Conservation (phyloP, 1,140 invertebrate genomes). For the Lepidurus packardi region DNA sequence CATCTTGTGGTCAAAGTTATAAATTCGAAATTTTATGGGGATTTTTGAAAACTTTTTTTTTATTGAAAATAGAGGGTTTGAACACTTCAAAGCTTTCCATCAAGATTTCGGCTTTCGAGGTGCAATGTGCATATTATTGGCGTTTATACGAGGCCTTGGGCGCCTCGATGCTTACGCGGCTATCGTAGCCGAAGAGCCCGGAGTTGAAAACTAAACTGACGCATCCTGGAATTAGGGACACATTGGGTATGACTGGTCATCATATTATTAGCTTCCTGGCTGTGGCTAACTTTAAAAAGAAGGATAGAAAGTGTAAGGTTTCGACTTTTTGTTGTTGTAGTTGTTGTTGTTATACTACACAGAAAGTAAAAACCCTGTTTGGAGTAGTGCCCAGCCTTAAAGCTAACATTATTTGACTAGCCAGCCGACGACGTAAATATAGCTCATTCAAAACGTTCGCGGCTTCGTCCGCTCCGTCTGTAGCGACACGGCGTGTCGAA, state of each 20-base stretch:
- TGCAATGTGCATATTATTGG: no score
- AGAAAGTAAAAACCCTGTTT: slow-evolving; percentile 3
- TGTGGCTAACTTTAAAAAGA: not conserved
- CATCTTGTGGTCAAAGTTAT: no score
- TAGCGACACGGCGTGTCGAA: no score
- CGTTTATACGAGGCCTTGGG: no score
- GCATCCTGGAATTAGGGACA: not conserved
- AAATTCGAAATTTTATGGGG: no score
- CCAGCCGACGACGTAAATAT: not conserved
- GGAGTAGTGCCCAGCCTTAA: slow-evolving; percentile 30
- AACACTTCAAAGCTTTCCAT: no score
- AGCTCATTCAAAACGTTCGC: no score
- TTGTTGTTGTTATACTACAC: not conserved
- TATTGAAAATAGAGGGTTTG: no score
- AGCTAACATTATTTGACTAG: slow-evolving; percentile 29
- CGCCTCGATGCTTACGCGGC: not conserved
- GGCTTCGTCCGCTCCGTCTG: no score
- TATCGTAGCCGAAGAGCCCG: not conserved
- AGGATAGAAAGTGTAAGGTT: not conserved
- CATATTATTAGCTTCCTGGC: not conserved
- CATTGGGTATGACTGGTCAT: not conserved
- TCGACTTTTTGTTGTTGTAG: not conserved
- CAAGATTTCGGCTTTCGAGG: no score
- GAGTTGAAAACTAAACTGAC: not conserved
- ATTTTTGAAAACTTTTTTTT: no score